Evolutionary conservation across 2,888 invertebrate species (phyloP), one percentile per base, ranked within the genome.

Genomic region (Leuctra nigra): DNA sequence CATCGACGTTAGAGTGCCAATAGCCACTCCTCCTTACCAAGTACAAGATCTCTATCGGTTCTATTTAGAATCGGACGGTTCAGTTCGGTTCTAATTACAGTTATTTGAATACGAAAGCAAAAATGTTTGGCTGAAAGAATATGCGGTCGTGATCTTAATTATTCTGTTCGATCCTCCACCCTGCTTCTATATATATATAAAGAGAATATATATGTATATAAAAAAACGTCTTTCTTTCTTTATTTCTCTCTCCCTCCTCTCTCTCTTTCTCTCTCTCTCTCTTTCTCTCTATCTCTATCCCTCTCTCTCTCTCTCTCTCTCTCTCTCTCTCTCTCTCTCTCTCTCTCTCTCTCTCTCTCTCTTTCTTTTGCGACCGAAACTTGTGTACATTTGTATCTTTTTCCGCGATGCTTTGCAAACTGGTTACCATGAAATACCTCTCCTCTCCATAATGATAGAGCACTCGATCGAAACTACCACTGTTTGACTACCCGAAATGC

Each of bases 121-220:
- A 41, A 41, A 41, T 20, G 41, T 41, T 16, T 14, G 20, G 18
- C 16, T 41, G 11, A 11, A 41, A 41, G 20, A 41, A 18, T 6
- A 36, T 4, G n/a, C n/a, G n/a, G 11, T 29, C 41, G 56, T 39
- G 56, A 50, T 56, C 50, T 56, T 56, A 56, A 56, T 56, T 56
- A 56, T 56, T 56, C 56, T 33, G n/a, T 23, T 50, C 1, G 23
- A 35, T 46, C 29, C 41, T 41, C 41, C 41, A 41, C 41, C 41
- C 41, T 41, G 14, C 20, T 18, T 11, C 20, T 7, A n/a, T n/a
- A n/a, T n/a, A n/a, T n/a, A n/a, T n/a, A n/a, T n/a, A n/a, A n/a
- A n/a, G n/a, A 6, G 18, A 9, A 41, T 41, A 41, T 18, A 16
- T 53, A n/a, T n/a, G n/a, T n/a, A n/a, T n/a, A n/a, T n/a, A n/a